These are phyloP conservation scores for Zaprionus gabonicus DNA, from an alignment of 1,140 invertebrate genomes.

Conservation along the genomic window DNA sequence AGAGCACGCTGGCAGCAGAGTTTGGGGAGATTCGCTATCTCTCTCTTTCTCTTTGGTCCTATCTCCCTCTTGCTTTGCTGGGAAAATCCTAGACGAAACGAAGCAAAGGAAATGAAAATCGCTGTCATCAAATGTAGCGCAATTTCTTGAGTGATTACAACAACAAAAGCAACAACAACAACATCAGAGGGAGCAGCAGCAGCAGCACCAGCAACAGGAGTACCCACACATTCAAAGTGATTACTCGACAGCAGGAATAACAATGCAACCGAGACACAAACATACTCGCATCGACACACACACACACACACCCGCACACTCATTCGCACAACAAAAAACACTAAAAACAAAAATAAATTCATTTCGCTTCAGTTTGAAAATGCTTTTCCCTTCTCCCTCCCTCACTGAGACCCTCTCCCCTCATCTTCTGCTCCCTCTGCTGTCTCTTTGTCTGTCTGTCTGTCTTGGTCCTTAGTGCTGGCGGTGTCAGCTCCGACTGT, in stretches of 20 bases:
- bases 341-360: constrained; percentile 73
- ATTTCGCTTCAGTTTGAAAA: constrained; percentile 69
- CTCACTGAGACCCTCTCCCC: not conserved
- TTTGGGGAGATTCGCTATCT: not conserved
- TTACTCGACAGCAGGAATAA: constrained; percentile 68
- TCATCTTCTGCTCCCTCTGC: constrained; percentile 1
- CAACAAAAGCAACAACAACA: constrained; percentile 47
- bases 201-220: constrained; percentile 33
- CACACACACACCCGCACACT: not conserved
- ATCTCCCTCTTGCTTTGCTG: not conserved
- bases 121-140: constrained; percentile 81
- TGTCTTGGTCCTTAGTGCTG: constrained; percentile 26
- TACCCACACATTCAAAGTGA: constrained; percentile 65
- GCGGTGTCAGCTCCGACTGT: constrained; percentile 42
- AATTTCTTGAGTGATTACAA: constrained; percentile 82
- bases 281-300: constrained; percentile 20
- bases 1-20: not conserved
- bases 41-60: not conserved
- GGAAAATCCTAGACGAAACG: constrained; percentile 8
- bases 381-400: constrained; percentile 21
- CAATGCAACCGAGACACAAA: constrained; percentile 53
- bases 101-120: constrained; percentile 73
- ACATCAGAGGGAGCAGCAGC: constrained; percentile 17
- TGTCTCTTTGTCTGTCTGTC: not conserved
- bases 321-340: constrained; percentile 17